A percentile compares a stretch with the other conserved stretches of the same genome.
These are phyloP conservation scores for Leptestheria dahalacensis DNA, from an alignment of 1,140 invertebrate species.

Conservation along the genomic window DNA sequence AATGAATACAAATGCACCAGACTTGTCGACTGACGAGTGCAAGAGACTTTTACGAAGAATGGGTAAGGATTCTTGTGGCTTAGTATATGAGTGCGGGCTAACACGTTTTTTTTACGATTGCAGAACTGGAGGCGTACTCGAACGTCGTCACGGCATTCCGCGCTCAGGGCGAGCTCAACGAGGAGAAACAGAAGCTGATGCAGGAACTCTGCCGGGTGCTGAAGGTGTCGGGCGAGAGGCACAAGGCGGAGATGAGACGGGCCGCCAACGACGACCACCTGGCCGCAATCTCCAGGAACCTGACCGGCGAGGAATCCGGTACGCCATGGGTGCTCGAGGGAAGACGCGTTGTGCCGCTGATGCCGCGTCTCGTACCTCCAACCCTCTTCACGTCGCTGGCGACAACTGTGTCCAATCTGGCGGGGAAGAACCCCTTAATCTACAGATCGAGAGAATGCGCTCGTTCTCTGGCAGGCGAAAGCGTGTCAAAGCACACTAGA, in stretches of 20 bases:
- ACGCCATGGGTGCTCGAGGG: conserved; percentile 78
- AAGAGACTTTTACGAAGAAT: conserved; percentile 66
- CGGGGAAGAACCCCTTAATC: conserved; percentile 32
- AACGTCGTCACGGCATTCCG: conserved; percentile 72
- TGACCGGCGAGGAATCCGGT: conserved; percentile 59
- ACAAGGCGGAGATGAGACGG: conserved; percentile 73
- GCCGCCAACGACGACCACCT: conserved; percentile 70
- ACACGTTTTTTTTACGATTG: conserved; percentile 23
- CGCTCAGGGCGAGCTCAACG: conserved; percentile 72
- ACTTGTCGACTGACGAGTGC: conserved; percentile 69
- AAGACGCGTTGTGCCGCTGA: conserved; percentile 56
- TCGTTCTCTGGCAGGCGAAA: neutral
- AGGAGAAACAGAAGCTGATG: conserved; percentile 66
- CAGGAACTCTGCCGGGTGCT: conserved; percentile 62
- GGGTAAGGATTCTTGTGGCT: too few relatives aligned
- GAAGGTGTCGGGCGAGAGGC: conserved; percentile 74
- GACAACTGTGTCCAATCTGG: conserved; percentile 43
- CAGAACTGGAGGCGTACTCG: conserved; percentile 82
- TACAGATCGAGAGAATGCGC: neutral
- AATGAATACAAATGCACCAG: conserved; percentile 54
- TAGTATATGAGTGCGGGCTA: too few relatives aligned
- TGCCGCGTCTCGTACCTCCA: conserved; percentile 62
- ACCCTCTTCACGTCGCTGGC: conserved; percentile 69
- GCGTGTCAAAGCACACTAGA: neutral
- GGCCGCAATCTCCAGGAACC: conserved; percentile 18